These are phyloP conservation scores for Gasterosteus aculeatus DNA, from an alignment of 2,113 vertebrate species.

Conservation along the genomic window DNA sequence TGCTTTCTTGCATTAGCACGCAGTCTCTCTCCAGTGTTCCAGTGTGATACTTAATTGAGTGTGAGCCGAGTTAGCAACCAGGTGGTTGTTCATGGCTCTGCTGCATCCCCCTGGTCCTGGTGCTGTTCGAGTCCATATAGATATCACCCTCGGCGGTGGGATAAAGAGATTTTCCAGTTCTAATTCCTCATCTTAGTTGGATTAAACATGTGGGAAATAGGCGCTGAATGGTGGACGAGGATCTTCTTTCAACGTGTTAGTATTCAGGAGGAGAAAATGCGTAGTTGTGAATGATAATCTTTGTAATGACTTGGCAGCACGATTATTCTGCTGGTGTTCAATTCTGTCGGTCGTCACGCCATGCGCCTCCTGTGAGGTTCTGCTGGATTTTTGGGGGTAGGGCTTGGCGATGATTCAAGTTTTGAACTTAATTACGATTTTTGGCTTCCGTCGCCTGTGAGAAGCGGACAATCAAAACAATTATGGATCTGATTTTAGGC, in stretches of 20 bases:
- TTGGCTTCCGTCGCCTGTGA: neutral
- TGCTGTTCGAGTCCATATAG: slow-evolving; percentile 46
- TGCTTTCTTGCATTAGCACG: slow-evolving; percentile 46
- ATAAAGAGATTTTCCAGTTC: slow-evolving; percentile 62
- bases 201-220: slow-evolving; percentile 75
- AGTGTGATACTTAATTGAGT: slow-evolving; percentile 66
- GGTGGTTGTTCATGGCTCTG: slow-evolving; percentile 66
- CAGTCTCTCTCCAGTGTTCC: slow-evolving; percentile 39
- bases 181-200: slow-evolving; percentile 69
- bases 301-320: slow-evolving; percentile 58
- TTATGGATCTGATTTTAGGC: neutral
- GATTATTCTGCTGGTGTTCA: slow-evolving; percentile 42
- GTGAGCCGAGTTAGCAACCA: slow-evolving; percentile 62
- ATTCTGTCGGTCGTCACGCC: slow-evolving; percentile 22
- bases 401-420: neutral
- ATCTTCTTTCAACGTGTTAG: slow-evolving; percentile 53
- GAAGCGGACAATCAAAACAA: neutral
- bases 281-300: slow-evolving; percentile 56
- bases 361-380: neutral
- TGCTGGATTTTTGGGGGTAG: neutral
- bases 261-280: slow-evolving; percentile 59
- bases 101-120: slow-evolving; percentile 39
- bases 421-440: neutral
- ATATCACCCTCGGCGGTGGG: slow-evolving; percentile 56
- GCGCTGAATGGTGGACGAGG: slow-evolving; percentile 59